Base-by-base conservation (phyloP, 2,888 invertebrate genomes). In the Mantis religiosa region DNA sequence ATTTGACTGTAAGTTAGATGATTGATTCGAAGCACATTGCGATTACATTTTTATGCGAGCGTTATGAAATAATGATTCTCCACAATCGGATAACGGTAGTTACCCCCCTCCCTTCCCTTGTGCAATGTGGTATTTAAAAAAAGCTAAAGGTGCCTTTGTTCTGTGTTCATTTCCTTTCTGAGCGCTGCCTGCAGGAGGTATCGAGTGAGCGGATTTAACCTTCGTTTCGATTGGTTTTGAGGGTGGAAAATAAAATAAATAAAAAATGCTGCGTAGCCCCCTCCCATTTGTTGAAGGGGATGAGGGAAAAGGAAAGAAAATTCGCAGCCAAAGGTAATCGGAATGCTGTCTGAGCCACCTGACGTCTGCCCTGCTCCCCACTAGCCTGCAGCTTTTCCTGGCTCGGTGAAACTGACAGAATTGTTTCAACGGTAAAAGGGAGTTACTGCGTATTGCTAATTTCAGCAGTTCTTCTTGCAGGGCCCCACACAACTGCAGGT, bases 381-480 rank as follows among this genome's bases (percentile, higher is more conserved):
- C 87, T 82, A 25, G 87, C 87, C 87, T 34, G n/a, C 27, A 82
- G 87, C 82, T 30, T 82, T 87, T 87, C 82, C 87, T 81, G 71
- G 47, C 87, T 87, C 87, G 41, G 81, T 87, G 87, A 87, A 87
- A 87, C 87, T 87, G 87, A 87, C 87, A 87, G 87, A 82, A 87
- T 87, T 87, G 87, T 87, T 87, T 87, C 87, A 87, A 87, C 87
- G 82, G 41, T 41, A 41, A 41, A 41, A 41, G 41, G 41, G 41
- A 41, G 41, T 41, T 41, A 41, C 41, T 41, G 41, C 41, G 41
- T 41, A 41, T 41, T 41, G 41, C 41, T 41, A 41, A 41, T 41
- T 41, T 41, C 41, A 41, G 41, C 41, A 34, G 41, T 41, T 41
- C 41, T 41, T 41, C 41, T 41, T 41, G 41, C 41, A 41, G 4